Evolutionary conservation across 2,797 vertebrate genomes (phyloP).

Genomic region (Euthynnus affinis): DNA sequence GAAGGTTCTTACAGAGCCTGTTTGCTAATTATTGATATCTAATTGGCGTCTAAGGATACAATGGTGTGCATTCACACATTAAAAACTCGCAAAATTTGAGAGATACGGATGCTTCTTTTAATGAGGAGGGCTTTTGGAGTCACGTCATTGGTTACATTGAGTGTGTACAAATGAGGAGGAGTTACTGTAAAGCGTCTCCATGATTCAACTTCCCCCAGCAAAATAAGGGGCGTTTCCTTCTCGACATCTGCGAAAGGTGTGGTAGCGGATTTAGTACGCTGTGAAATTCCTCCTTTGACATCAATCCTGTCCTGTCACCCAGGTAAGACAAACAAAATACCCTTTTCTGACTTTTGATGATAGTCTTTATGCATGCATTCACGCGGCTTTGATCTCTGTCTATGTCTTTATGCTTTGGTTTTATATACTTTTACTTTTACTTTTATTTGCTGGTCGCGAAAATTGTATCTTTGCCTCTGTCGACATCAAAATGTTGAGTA

Average conservation of each 20-base stretch:
- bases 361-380: background rate
- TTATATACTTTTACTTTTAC: too few relatives aligned
- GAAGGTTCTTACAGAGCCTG: too few relatives aligned
- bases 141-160: background rate
- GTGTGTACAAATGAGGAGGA: conserved; percentile 55
- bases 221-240: conserved; percentile 58
- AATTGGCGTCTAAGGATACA: background rate
- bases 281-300: conserved; percentile 16
- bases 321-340: conserved; percentile 52
- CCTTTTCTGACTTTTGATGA: background rate
- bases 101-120: background rate
- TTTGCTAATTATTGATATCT: background rate
- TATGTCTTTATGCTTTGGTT: background rate
- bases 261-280: conserved; percentile 18
- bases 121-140: background rate
- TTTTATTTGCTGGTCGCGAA: background rate
- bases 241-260: conserved; percentile 60
- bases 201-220: conserved; percentile 47
- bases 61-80: background rate
- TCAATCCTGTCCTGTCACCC: conserved; percentile 7
- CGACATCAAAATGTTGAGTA: background rate
- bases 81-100: background rate
- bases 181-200: conserved; percentile 12
- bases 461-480: background rate
- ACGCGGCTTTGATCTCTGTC: background rate